Evolutionary conservation across 2,888 invertebrate species (phyloP).

Genomic region (Tetranychus truncatus): DNA sequence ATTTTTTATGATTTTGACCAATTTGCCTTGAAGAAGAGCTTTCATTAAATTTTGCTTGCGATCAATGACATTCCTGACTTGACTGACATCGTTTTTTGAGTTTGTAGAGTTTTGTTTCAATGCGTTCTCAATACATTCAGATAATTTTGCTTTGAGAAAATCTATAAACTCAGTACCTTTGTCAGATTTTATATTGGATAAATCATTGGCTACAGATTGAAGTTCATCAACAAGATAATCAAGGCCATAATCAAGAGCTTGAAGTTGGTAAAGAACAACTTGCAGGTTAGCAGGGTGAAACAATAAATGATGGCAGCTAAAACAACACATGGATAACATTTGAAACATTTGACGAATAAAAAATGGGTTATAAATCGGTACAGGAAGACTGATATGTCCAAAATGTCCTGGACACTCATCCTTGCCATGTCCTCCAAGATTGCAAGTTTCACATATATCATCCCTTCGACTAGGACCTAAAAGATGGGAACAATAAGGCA

Average conservation of each 20-base stretch:
- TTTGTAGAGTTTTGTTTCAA: not conserved
- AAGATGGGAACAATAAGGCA: slow-evolving; percentile 19
- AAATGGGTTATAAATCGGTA: slow-evolving; percentile 75
- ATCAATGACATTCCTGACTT: slow-evolving; percentile 30
- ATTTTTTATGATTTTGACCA: slow-evolving; percentile 21
- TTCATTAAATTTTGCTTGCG: slow-evolving; percentile 28
- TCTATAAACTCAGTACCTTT: not conserved
- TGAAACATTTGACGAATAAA: slow-evolving; percentile 54
- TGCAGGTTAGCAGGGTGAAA: slow-evolving; percentile 24
- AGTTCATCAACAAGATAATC: slow-evolving; percentile 49
- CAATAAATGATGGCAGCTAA: slow-evolving; percentile 34
- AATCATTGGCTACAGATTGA: slow-evolving; percentile 9
- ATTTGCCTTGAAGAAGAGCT: slow-evolving; percentile 27
- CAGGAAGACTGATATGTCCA: slow-evolving; percentile 74
- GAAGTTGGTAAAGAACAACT: slow-evolving; percentile 49
- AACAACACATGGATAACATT: slow-evolving; percentile 38
- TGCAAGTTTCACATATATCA: slow-evolving; percentile 62
- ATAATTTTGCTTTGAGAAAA: not conserved
- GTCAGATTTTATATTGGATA: not conserved
- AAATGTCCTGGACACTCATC: slow-evolving; percentile 71
- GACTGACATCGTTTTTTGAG: not conserved
- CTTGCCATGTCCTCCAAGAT: slow-evolving; percentile 37
- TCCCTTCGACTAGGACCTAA: slow-evolving; percentile 38
- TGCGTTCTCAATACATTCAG: not conserved
- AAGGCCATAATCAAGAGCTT: slow-evolving; percentile 48